These are phyloP conservation scores for Mobula birostris DNA, from an alignment of 2,113 vertebrate genomes.

Conservation along the genomic window DNA sequence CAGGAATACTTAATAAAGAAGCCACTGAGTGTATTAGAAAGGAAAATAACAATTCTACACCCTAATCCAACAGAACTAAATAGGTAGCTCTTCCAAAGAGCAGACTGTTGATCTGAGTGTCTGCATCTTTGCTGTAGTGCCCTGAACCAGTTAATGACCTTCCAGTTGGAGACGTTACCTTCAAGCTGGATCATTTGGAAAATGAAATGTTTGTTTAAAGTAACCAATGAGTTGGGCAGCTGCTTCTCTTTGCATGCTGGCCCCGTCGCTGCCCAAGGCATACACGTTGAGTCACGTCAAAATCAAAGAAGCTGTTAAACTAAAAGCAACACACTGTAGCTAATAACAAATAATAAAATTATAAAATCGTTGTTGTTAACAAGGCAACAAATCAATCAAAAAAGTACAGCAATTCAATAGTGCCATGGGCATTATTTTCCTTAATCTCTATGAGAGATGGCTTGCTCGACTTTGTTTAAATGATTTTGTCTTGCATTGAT, in stretches of 20 bases:
- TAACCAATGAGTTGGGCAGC: not conserved
- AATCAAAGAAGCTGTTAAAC: slow-evolving; percentile 14
- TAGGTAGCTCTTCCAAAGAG: not conserved
- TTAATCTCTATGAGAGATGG: not conserved
- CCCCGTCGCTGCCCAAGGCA: slow-evolving; percentile 1
- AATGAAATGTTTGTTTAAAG: not conserved
- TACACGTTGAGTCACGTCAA: not conserved
- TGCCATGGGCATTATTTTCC: not conserved
- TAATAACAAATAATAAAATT: slow-evolving; percentile 17
- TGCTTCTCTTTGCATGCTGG: not conserved
- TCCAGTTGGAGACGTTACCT: not conserved
- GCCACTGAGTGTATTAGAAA: too few species aligned
- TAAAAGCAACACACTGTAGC: not conserved
- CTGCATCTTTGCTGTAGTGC: not conserved
- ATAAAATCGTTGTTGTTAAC: slow-evolving; percentile 36
- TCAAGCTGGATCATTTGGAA: not conserved
- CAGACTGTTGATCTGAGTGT: not conserved
- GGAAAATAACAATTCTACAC: too few species aligned
- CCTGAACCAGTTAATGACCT: not conserved
- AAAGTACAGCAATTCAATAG: not conserved
- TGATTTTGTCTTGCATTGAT: not conserved
- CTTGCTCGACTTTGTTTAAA: not conserved
- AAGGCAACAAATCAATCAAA: slow-evolving; percentile 10
- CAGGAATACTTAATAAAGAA: too few species aligned
- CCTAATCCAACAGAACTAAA: not conserved